These are phyloP conservation scores for Onychomys leucogaster DNA, from an alignment of 2,797 vertebrate species.

Conservation along the genomic window DNA sequence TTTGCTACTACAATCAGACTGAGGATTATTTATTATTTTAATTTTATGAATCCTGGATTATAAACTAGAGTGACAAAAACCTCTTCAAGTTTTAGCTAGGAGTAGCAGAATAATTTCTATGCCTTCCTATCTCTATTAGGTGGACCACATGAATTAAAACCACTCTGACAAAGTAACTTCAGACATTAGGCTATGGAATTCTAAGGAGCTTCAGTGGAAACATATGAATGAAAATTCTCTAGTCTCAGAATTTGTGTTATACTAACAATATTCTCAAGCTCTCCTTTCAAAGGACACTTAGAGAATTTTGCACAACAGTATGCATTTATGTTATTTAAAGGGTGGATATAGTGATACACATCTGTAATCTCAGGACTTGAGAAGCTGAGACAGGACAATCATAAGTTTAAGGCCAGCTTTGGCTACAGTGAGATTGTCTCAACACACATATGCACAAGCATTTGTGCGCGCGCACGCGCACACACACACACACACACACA, in stretches of 20 bases:
- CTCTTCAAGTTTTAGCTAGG: slow-evolving; percentile 41
- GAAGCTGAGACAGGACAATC: neutral
- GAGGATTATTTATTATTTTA: slow-evolving; percentile 43
- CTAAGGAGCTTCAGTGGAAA: slow-evolving; percentile 15
- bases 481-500: too few relatives aligned
- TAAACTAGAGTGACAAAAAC: slow-evolving; percentile 33
- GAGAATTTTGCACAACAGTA: slow-evolving; percentile 13
- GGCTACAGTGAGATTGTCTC: neutral
- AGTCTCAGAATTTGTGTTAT: slow-evolving; percentile 44
- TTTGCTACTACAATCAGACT: slow-evolving; percentile 33
- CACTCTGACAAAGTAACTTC: slow-evolving; percentile 49
- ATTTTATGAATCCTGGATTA: slow-evolving; percentile 59
- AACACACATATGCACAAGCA: neutral
- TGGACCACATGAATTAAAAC: slow-evolving; percentile 45
- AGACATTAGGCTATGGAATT: neutral
- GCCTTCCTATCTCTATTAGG: slow-evolving; percentile 23
- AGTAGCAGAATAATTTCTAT: slow-evolving; percentile 31
- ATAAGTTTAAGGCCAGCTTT: neutral
- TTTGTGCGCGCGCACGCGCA: too few relatives aligned
- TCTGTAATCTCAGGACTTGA: neutral
- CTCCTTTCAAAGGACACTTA: slow-evolving; percentile 42
- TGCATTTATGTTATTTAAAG: slow-evolving; percentile 50
- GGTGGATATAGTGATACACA: neutral
- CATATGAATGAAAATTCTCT: slow-evolving; percentile 18
- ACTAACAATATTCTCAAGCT: slow-evolving; percentile 47